phyloP scores from a whole-genome alignment of 2,113 vertebrate genomes.

The Perca fluviatilis region DNA sequence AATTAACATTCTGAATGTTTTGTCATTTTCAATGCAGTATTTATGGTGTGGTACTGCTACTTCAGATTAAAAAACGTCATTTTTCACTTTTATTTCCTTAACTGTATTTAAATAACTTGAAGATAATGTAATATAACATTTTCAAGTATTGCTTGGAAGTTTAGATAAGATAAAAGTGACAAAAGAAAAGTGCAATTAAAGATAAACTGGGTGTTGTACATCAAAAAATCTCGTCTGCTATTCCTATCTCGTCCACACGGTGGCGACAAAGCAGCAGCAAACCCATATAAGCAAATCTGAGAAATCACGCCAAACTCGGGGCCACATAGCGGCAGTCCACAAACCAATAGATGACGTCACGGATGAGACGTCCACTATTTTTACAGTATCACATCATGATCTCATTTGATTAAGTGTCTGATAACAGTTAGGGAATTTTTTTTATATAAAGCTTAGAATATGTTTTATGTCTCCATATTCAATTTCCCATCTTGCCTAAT shows the following conservation, averaged over 20 bases:
- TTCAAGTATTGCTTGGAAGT: background rate
- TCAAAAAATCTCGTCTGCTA: background rate
- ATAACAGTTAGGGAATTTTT: too few species aligned
- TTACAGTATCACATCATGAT: background rate
- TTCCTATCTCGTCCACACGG: constrained; percentile 2
- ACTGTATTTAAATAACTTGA: background rate
- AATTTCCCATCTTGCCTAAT: background rate
- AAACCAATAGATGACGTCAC: too few species aligned
- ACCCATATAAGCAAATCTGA: background rate
- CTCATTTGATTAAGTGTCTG: background rate
- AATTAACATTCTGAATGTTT: background rate
- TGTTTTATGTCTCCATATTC: background rate
- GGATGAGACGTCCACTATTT: too few species aligned
- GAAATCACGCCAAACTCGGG: too few species aligned
- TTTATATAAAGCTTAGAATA: background rate
- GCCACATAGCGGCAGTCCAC: too few species aligned
- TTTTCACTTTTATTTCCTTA: background rate
- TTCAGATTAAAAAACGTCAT: background rate
- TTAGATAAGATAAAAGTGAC: background rate
- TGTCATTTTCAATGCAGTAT: background rate
- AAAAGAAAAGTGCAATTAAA: background rate
- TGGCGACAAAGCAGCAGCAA: constrained; percentile 37
- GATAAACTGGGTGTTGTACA: too few species aligned
- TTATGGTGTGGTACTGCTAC: background rate
- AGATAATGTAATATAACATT: background rate